Evolutionary conservation across 2,797 vertebrate genomes (phyloP).

Genomic region (Babyrousa celebensis): DNA sequence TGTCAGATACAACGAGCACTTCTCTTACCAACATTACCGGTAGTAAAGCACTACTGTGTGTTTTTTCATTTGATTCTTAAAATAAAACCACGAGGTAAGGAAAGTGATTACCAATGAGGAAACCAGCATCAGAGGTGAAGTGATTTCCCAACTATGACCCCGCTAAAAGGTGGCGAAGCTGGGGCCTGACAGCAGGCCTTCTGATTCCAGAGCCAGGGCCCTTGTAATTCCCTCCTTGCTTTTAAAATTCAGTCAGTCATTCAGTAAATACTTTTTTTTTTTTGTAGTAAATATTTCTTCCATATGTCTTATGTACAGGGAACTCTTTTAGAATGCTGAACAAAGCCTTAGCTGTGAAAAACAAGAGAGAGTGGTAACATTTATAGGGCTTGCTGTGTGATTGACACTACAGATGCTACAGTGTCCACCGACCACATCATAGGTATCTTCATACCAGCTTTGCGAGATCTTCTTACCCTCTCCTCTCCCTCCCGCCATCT

Average conservation of each 20-base stretch:
- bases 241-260: slow-evolving; percentile 8
- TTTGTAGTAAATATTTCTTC: background rate
- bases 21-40: background rate
- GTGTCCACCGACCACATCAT: background rate
- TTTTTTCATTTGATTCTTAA: slow-evolving; percentile 15
- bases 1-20: background rate
- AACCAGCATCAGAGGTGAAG: background rate
- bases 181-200: background rate
- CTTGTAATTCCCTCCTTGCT: background rate
- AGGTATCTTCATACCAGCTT: background rate
- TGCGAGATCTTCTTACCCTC: background rate
- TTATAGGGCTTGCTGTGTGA: background rate
- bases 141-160: background rate
- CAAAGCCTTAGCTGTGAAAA: background rate
- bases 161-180: background rate
- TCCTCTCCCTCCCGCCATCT: too few relatives aligned
- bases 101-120: background rate
- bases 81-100: background rate
- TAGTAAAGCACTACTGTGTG: background rate
- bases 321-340: background rate
- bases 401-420: too few relatives aligned
- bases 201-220: background rate
- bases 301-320: background rate
- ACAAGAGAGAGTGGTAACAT: background rate
- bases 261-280: background rate